Conservation (phyloP, 1,140 invertebrate genomes). For the Mylabris phalerata region DNA sequence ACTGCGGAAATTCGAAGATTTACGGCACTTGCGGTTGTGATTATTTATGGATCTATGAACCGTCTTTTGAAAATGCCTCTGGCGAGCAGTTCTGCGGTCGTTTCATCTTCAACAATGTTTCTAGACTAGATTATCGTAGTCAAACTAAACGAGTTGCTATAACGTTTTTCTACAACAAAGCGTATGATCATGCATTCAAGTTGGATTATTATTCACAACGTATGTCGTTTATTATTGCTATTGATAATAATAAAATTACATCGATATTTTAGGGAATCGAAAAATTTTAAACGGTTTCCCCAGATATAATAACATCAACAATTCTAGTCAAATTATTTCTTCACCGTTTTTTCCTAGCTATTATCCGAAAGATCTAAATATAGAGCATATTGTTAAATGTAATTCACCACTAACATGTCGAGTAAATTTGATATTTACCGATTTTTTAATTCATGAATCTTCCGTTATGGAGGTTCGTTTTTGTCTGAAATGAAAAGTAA, state of each 20-base stretch:
- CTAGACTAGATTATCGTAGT: conserved; percentile 49
- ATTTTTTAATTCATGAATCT: conserved; percentile 59
- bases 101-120: conserved; percentile 40
- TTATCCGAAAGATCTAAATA: conserved; percentile 61
- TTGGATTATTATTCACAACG: conserved; percentile 60
- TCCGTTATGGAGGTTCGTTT: conserved; percentile 59
- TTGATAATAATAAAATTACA: neutral
- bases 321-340: conserved; percentile 44
- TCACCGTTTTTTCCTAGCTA: conserved; percentile 65
- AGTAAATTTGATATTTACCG: conserved; percentile 60
- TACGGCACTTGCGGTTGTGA: conserved; percentile 50
- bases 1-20: conserved; percentile 36
- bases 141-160: conserved; percentile 56
- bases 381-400: conserved; percentile 60
- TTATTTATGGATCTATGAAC: conserved; percentile 62
- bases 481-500: conserved; percentile 3
- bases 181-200: conserved; percentile 58
- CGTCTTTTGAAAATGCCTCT: conserved; percentile 57
- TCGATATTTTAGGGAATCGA: conserved; percentile 50
- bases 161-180: conserved; percentile 54
- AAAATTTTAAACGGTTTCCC: conserved; percentile 50
- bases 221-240: conserved; percentile 42
- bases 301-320: conserved; percentile 35
- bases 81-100: conserved; percentile 56
- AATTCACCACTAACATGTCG: conserved; percentile 46